Evolutionary conservation across 2,113 vertebrate genomes (phyloP).

Genomic region (Catharus minimus): DNA sequence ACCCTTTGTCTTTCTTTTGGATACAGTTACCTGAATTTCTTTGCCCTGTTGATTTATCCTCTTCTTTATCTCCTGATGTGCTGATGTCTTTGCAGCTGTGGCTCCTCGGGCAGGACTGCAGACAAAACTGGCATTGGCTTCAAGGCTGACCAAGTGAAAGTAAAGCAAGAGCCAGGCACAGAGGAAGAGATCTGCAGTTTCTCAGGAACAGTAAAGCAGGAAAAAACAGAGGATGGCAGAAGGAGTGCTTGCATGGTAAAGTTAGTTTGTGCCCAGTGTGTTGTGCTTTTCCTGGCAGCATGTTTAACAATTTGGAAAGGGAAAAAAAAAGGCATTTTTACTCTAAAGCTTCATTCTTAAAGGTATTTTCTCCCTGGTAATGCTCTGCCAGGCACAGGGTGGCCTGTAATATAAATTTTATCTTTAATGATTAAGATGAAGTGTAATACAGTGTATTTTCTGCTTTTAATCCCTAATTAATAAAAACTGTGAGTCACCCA

Average conservation of each 20-base stretch:
- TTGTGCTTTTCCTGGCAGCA: background rate
- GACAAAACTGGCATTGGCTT: slow-evolving; percentile 75
- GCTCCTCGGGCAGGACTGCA: slow-evolving; percentile 86
- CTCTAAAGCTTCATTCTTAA: background rate
- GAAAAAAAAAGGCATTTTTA: background rate
- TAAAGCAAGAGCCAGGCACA: slow-evolving; percentile 93
- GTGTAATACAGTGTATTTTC: background rate
- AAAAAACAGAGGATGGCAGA: slow-evolving; percentile 86
- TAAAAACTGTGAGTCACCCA: background rate
- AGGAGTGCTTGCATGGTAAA: slow-evolving; percentile 97
- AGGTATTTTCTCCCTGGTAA: background rate
- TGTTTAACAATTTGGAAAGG: background rate
- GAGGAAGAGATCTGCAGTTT: slow-evolving; percentile 88
- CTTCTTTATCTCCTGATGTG: background rate
- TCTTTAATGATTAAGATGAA: background rate
- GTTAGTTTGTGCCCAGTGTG: background rate
- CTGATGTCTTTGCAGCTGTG: slow-evolving; percentile 77
- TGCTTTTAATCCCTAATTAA: background rate
- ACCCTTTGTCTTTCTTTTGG: background rate
- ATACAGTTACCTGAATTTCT: background rate
- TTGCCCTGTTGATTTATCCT: background rate
- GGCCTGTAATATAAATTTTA: background rate
- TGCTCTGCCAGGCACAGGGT: background rate
- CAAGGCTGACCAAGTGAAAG: slow-evolving; percentile 85
- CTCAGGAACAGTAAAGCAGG: slow-evolving; percentile 86